Conservation (phyloP, 1,140 invertebrate genomes). For the Papilio polyxenes region DNA sequence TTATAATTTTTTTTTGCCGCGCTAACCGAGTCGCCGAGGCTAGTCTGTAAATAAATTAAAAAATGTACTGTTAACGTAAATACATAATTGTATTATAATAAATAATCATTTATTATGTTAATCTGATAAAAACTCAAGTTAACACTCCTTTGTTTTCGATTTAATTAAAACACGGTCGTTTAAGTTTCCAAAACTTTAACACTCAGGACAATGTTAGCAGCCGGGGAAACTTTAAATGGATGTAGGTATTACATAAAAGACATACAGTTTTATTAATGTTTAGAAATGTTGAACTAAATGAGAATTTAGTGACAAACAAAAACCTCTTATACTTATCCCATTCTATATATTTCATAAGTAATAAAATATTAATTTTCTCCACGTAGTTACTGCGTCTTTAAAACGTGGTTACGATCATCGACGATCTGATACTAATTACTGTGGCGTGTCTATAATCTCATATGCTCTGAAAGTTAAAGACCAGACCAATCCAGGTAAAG, state of each 20-base stretch:
- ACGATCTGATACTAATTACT: neutral
- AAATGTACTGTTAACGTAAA: neutral
- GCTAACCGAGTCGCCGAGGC: too few relatives aligned
- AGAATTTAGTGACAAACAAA: neutral
- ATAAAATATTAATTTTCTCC: too few relatives aligned
- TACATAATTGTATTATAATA: neutral
- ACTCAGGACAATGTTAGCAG: constrained; percentile 18
- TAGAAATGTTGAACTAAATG: neutral
- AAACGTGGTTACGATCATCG: neutral
- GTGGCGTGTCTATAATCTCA: neutral
- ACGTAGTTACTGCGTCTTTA: too few relatives aligned
- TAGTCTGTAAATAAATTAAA: neutral
- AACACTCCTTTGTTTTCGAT: constrained; percentile 24
- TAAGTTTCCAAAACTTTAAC: constrained; percentile 13
- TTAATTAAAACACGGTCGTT: constrained; percentile 31
- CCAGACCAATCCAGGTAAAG: too few relatives aligned
- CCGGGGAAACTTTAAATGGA: constrained; percentile 16
- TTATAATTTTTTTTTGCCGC: neutral
- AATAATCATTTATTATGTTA: neutral
- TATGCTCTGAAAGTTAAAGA: neutral
- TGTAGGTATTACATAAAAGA: constrained; percentile 14
- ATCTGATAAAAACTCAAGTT: neutral
- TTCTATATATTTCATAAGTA: too few relatives aligned
- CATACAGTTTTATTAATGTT: neutral
- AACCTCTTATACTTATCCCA: neutral